Evolutionary conservation across 2,888 invertebrate species (phyloP), one percentile per base, ranked within the genome.

Genomic region (Altica lythri): DNA sequence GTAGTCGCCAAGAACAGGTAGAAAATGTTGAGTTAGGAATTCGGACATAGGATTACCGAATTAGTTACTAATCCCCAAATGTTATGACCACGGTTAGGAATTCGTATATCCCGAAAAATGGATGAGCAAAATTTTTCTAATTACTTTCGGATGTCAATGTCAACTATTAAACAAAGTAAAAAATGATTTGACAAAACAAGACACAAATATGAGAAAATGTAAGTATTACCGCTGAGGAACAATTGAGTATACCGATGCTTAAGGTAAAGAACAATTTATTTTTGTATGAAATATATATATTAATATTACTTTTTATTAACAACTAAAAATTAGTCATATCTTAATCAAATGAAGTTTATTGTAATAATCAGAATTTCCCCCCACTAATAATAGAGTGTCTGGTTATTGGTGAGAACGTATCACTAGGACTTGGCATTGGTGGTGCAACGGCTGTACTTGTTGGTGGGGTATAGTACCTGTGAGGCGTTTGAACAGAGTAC

Each of bases 91-190:
- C n/a, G n/a, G n/a, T n/a, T n/a, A n/a, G n/a, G n/a, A n/a, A n/a
- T n/a, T n/a, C n/a, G n/a, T n/a, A n/a, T n/a, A n/a, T n/a, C n/a
- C n/a, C n/a, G n/a, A n/a, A n/a, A n/a, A n/a, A 17, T 9, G 10
- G 27, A 47, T 17, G 47, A 53, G 42, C 9, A 14, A 9, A 47
- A 29, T 17, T 53, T 53, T 53, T 47, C 25, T 9, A 53, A 34
- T 53, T 42, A 40, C 25, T 47, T 53, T 42, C 40, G 42, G 22
- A 53, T 53, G 47, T 47, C 47, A n/a, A n/a, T 27, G 19, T 40
- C 47, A 40, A 40, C 42, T 47, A 18, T 32, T 53, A 16, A 34
- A 40, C 30, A 29, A 22, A 47, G 19, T 47, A 42, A 25, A 17
- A 53, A 18, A 17, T 30, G 34, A 40, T 40, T 40, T 53, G 25